Evolutionary conservation across 2,113 vertebrate species (phyloP).

Genomic region (Mustelus asterias): DNA sequence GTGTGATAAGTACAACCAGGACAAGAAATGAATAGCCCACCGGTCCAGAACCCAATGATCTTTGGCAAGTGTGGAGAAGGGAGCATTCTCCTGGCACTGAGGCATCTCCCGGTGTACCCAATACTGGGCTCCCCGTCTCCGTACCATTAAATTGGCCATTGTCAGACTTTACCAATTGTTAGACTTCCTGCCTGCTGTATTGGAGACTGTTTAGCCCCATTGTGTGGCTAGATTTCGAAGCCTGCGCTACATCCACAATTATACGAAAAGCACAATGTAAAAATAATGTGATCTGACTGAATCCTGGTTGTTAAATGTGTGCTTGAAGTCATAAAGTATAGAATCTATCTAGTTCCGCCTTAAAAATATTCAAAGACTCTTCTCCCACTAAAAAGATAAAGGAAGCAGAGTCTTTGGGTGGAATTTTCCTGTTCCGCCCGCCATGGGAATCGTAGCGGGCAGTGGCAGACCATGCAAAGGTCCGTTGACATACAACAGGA

Average conservation of each 20-base stretch:
- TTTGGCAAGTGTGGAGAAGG: not conserved
- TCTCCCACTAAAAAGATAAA: too few relatives aligned
- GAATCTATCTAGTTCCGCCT: not conserved
- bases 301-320: not conserved
- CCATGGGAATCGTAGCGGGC: too few relatives aligned
- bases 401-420: too few relatives aligned
- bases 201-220: not conserved
- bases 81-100: not conserved
- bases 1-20: not conserved
- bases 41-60: not conserved
- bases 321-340: not conserved
- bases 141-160: not conserved
- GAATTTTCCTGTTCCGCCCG: too few relatives aligned
- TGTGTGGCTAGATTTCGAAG: not conserved
- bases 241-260: not conserved
- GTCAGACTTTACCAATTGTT: not conserved
- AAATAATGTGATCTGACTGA: not conserved
- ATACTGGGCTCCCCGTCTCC: not conserved
- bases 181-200: not conserved
- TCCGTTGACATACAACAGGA: too few relatives aligned
- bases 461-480: too few relatives aligned
- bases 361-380: too few relatives aligned
- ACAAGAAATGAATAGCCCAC: not conserved
- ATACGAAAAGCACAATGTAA: not conserved
- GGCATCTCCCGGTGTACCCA: not conserved